Conservation (phyloP, 2,113 vertebrate species). For the Chrysochloris asiatica region DNA sequence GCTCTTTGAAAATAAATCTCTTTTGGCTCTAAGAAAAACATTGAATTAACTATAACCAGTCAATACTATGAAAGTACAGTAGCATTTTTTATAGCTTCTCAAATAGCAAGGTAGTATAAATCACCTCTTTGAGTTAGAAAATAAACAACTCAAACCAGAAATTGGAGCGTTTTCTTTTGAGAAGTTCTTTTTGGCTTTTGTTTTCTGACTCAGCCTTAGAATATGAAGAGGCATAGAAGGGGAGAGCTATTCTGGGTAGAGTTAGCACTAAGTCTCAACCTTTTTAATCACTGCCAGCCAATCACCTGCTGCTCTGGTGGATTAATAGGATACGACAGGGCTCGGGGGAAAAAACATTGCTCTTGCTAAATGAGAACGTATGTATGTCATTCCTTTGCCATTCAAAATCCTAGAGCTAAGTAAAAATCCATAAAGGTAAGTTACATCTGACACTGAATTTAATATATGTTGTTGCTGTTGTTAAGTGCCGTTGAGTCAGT, state of each 20-base stretch:
- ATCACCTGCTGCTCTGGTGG: slow-evolving; percentile 4
- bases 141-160: background rate
- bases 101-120: background rate
- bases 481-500: no score
- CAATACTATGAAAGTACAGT: slow-evolving; percentile 37
- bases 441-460: slow-evolving; percentile 8
- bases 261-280: slow-evolving; percentile 1
- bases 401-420: slow-evolving; percentile 41
- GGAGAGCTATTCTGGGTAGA: slow-evolving; percentile 2
- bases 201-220: slow-evolving; percentile 24
- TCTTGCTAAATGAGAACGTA: background rate
- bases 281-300: slow-evolving; percentile 33
- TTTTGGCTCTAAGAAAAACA: slow-evolving; percentile 26
- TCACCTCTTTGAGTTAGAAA: slow-evolving; percentile 27
- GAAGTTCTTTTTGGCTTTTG: background rate
- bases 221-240: background rate
- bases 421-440: background rate
- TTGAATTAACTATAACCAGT: background rate
- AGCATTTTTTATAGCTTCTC: background rate
- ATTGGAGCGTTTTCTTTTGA: slow-evolving; percentile 34
- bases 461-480: no score
- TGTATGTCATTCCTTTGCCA: slow-evolving; percentile 31
- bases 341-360: background rate
- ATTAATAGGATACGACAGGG: slow-evolving; percentile 6
- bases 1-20: slow-evolving; percentile 24